Conservation (phyloP, 2,888 invertebrate species). For the Philopedon plagiatum region DNA sequence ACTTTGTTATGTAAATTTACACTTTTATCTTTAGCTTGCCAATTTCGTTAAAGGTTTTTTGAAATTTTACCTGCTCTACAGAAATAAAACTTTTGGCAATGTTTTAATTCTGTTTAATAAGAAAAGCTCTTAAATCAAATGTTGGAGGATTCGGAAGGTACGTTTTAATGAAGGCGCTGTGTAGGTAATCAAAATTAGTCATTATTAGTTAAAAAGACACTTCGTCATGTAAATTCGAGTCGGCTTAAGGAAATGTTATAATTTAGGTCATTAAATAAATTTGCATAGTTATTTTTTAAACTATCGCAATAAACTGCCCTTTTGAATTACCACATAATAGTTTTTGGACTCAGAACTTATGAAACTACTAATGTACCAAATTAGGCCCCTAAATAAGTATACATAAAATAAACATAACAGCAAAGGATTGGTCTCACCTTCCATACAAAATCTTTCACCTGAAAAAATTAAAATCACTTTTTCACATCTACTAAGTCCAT, state of each 20-base stretch:
- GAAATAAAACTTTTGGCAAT: neutral
- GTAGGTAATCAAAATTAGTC: conserved; percentile 9
- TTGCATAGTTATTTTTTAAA: neutral
- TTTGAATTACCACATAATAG: too few relatives aligned
- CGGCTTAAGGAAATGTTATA: neutral
- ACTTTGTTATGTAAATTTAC: neutral
- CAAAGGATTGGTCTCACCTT: too few relatives aligned
- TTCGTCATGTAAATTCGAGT: conserved; percentile 11
- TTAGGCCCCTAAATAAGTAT: too few relatives aligned
- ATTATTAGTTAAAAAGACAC: conserved; percentile 1
- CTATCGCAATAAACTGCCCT: too few relatives aligned
- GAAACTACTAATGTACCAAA: too few relatives aligned
- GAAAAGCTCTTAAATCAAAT: conserved; percentile 12
- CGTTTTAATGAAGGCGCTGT: conserved; percentile 28
- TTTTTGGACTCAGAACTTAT: too few relatives aligned
- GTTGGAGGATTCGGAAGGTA: conserved; percentile 15
- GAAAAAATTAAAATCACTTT: too few relatives aligned
- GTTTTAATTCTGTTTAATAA: conserved; percentile 5
- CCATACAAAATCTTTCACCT: too few relatives aligned
- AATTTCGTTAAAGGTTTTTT: conserved; percentile 2
- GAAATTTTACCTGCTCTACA: neutral
- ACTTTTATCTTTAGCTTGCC: neutral
- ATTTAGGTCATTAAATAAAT: neutral
- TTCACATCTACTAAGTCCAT: too few relatives aligned
- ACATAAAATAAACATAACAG: too few relatives aligned